Base-by-base conservation (phyloP, 2,797 vertebrate genomes). In the Manis crassicaudata region DNA sequence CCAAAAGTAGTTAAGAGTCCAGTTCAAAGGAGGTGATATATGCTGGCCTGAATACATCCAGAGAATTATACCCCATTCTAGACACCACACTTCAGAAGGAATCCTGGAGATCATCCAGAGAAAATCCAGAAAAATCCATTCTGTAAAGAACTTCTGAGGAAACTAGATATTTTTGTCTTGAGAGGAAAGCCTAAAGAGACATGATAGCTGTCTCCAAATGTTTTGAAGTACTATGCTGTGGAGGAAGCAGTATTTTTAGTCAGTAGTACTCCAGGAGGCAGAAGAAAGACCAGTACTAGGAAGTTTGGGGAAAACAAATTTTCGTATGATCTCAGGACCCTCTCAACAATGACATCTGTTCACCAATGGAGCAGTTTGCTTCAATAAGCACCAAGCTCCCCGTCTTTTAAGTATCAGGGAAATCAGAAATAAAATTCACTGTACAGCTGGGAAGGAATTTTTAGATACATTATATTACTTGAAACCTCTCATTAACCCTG, bases 191-290 rank as follows among this genome's bases (percentile, higher is more conserved):
- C 32, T 97, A 73, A 96, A 94, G 46, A 96, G 86, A 83, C 25
- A 75, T 92, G 92, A 79, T 96, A 79, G 68, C 52, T 58, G 27
- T 93, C 52, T 95, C 84, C 81, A 97, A 94, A 96, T 97, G 95
- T 92, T 94, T 85, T 95, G 37, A 96, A 97, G 13, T 90, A 82
- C n/a, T 80, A 40, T 90, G 11, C 81, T 96, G 37, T 95, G 85
- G 68, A 94, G 75, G 79, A 96, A 94, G 65, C 63, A 46, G 52
- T 97, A 92, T 85, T 92, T 97, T 97, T 96, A 96, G 62, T 85
- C 72, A 94, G 18, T 68, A 27, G 82, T 96, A 89, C 50, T 94
- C 37, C 29, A 91, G 35, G 40, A 92, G 58, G 50, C 60, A 81
- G 80, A 92, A 82, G 35, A 93, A 94, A 92, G 70, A 92, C 40